Evolutionary conservation across 2,888 invertebrate species (phyloP).

Genomic region (Parelbella ahira): DNA sequence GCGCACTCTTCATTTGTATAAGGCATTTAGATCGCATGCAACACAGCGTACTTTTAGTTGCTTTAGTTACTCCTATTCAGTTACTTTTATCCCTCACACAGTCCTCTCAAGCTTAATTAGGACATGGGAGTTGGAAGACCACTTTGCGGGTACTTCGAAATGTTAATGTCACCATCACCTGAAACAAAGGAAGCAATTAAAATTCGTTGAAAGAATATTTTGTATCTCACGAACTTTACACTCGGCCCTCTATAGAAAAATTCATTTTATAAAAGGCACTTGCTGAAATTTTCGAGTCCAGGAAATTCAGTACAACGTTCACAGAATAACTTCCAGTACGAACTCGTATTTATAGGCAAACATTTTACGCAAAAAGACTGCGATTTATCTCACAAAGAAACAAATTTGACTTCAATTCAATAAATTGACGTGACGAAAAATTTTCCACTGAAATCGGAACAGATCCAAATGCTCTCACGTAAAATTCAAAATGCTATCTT

Average conservation of each 20-base stretch:
- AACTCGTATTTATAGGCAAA: too few relatives aligned
- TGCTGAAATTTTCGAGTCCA: too few relatives aligned
- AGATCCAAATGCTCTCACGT: conserved; percentile 18
- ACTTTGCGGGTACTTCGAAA: conserved; percentile 5
- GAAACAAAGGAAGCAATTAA: conserved; percentile 17
- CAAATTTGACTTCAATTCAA: conserved; percentile 12
- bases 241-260: too few relatives aligned
- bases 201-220: too few relatives aligned
- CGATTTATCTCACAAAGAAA: conserved; percentile 1
- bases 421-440: conserved; percentile 14
- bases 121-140: not conserved
- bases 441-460: conserved; percentile 7
- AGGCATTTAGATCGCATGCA: conserved; percentile 75
- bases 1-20: conserved; percentile 66
- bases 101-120: conserved; percentile 11
- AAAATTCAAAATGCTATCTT: conserved; percentile 20
- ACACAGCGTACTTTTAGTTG: conserved; percentile 53
- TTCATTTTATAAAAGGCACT: too few relatives aligned
- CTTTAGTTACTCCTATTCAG: conserved; percentile 40
- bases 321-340: too few relatives aligned
- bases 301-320: too few relatives aligned
- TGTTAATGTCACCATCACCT: conserved; percentile 10
- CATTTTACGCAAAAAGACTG: too few relatives aligned
- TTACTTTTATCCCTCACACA: conserved; percentile 4
- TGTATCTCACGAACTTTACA: too few relatives aligned